Evolutionary conservation across 2,797 vertebrate genomes (phyloP).

Genomic region (Oryzias sinensis): DNA sequence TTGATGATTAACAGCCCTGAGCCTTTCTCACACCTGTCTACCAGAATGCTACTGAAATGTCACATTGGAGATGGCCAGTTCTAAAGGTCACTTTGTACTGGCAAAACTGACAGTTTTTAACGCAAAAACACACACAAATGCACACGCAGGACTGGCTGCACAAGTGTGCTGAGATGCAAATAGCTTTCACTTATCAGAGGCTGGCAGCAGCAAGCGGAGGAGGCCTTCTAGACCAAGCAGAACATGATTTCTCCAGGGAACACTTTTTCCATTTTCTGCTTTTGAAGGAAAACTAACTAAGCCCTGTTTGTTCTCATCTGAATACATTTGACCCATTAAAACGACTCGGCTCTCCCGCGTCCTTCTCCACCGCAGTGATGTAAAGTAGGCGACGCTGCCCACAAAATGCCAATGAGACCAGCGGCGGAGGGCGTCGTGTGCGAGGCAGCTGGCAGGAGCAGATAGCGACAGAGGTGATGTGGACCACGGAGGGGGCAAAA

Average conservation of each 20-base stretch:
- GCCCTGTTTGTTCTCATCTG: constrained; percentile 93
- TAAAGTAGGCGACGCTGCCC: constrained; percentile 79
- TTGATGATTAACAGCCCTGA: constrained; percentile 41
- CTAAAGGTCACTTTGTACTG: constrained; percentile 90
- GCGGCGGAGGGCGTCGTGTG: constrained; percentile 31
- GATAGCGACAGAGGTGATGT: constrained; percentile 63
- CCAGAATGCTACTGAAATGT: constrained; percentile 87
- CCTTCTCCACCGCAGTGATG: constrained; percentile 56
- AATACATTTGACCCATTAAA: constrained; percentile 96
- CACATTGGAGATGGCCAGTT: constrained; percentile 80
- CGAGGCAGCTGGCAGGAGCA: constrained; percentile 50
- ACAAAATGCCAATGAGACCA: constrained; percentile 87
- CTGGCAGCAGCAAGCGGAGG: constrained; percentile 72
- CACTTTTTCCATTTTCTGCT: constrained; percentile 96
- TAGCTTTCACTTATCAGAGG: constrained; percentile 70
- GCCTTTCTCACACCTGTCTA: constrained; percentile 84
- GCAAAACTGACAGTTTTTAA: constrained; percentile 87
- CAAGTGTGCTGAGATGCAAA: constrained; percentile 42
- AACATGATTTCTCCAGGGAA: constrained; percentile 94
- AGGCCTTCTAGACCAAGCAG: constrained; percentile 85
- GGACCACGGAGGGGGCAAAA: constrained; percentile 34
- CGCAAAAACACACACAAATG: constrained; percentile 48
- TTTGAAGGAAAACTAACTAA: constrained; percentile 96
- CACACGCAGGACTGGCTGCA: constrained; percentile 16
- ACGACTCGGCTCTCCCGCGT: constrained; percentile 78